Percentiles rank a stretch among this genome's conserved stretches.
phyloP scores from a whole-genome alignment of 2,113 vertebrate genomes.

The Anguilla rostrata region DNA sequence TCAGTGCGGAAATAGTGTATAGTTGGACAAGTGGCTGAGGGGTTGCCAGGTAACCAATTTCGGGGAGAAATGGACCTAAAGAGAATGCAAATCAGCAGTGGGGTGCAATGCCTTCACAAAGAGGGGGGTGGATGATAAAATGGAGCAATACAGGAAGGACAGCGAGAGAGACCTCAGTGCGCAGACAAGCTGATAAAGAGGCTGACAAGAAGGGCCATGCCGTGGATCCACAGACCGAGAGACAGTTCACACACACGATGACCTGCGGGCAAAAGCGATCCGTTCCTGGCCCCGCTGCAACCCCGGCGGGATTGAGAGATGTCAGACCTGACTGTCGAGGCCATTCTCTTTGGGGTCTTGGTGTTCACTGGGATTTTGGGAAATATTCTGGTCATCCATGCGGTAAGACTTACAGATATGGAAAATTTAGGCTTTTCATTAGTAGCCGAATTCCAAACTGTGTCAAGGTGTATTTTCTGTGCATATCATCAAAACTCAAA shows the following conservation, averaged over 20 bases:
- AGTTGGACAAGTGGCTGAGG: not conserved
- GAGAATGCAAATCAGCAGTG: slow-evolving; percentile 39
- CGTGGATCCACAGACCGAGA: not conserved
- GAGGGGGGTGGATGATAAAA: slow-evolving; percentile 28
- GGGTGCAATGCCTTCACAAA: slow-evolving; percentile 7
- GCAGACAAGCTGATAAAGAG: not conserved
- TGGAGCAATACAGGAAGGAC: not conserved
- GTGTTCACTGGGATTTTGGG: slow-evolving; percentile 73
- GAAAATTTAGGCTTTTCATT: not conserved
- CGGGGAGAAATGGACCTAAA: slow-evolving; percentile 36
- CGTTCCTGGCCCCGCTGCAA: not conserved
- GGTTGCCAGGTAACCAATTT: slow-evolving; percentile 43
- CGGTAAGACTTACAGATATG: slow-evolving; percentile 51
- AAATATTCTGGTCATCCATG: slow-evolving; percentile 72
- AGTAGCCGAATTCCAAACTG: not conserved
- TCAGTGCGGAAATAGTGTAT: not conserved
- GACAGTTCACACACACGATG: not conserved
- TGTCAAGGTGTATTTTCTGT: not conserved
- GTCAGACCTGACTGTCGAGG: slow-evolving; percentile 65
- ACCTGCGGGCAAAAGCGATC: not conserved
- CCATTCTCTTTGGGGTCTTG: slow-evolving; percentile 68
- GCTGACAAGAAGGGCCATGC: not conserved
- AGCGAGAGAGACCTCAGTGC: not conserved
- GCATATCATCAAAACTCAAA: not conserved
- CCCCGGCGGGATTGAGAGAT: slow-evolving; percentile 47